A percentile compares a stretch with the other conserved stretches of the same genome.
phyloP scores from a whole-genome alignment of 2,113 vertebrate species.

The Vireo altiloquus region DNA sequence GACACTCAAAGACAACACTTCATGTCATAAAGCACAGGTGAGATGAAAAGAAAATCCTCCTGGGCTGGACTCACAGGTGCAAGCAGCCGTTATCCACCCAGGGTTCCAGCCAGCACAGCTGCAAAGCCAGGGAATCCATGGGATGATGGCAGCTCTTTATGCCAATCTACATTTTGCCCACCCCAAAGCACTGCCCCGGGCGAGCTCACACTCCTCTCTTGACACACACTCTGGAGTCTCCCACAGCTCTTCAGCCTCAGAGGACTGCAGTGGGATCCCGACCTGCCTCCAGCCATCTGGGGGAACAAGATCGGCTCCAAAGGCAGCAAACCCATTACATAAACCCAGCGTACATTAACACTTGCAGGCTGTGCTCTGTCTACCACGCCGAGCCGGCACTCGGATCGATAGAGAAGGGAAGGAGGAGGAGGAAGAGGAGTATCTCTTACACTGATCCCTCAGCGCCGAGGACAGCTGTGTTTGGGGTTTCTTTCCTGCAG shows the following conservation, averaged over 20 bases:
- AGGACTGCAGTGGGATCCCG: accelerated
- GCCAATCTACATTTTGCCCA: background rate
- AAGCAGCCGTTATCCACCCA: accelerated
- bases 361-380: background rate
- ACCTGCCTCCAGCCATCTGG: background rate
- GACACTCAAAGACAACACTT: background rate
- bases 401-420: background rate
- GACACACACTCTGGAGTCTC: accelerated
- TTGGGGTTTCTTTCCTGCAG: conserved; percentile 4
- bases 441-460: background rate
- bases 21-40: background rate
- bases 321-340: background rate
- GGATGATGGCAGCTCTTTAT: accelerated
- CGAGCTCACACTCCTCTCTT: background rate
- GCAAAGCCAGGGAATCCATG: accelerated
- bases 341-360: accelerated
- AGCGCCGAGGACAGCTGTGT: background rate
- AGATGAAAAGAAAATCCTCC: background rate
- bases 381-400: background rate
- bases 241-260: background rate
- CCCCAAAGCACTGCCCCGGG: background rate
- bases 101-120: background rate
- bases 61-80: accelerated
- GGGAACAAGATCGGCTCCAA: background rate
- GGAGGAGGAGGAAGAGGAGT: background rate